Base-by-base conservation (phyloP, 1,140 invertebrate genomes). In the Drosophila triauraria region DNA sequence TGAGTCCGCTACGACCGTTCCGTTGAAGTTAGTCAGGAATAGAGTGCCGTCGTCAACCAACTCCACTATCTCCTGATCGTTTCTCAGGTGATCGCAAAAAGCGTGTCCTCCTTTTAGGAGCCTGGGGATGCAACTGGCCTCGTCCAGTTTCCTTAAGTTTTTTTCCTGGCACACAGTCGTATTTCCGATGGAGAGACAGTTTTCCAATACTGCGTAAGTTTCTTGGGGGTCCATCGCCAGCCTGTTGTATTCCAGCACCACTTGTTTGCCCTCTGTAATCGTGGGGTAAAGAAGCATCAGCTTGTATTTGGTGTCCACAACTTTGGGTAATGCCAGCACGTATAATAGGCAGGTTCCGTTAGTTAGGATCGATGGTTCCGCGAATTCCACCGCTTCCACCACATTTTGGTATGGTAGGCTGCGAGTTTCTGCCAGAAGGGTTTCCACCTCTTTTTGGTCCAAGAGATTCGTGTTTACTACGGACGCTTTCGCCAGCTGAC, bases 81-180 rank as follows among this genome's bases (percentile, higher is more conserved):
- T 44, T 25, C 25, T 50, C 13, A 42, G 47, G n/a, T 50, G 32
- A 46, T 59, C 40, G 27, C 25, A 43, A 10, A 47, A 20, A 47
- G 46, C 46, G 50, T 54, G 51, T 8, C 48, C 64, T 13, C 48
- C 56, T 35, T 59, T 59, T 13, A 68, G 13, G 15, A 68, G 38
- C 3, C 25, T 35, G 9, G 54, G 54, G 17, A 58, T 32, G 4
- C 54, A 67, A 5, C 46, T 40, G 23, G 15, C 54, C 12, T 67
- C 63, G 15, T 67, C 54, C 13, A 27, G 25, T 27, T 27, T 27
- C 25, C 25, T 27, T 27, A 27, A 27, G 25, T 27, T 27, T 27
- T 27, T 27, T 27, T 27, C 25, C 25, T 27, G 25, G 25, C 25
- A 27, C 3, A 27, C 25, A 27, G 25, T 27, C 25, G 25, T 27